Evolutionary conservation across 1,140 invertebrate species (phyloP), one percentile per base, ranked within the genome.

Genomic region (Rhynchophorus ferrugineus): DNA sequence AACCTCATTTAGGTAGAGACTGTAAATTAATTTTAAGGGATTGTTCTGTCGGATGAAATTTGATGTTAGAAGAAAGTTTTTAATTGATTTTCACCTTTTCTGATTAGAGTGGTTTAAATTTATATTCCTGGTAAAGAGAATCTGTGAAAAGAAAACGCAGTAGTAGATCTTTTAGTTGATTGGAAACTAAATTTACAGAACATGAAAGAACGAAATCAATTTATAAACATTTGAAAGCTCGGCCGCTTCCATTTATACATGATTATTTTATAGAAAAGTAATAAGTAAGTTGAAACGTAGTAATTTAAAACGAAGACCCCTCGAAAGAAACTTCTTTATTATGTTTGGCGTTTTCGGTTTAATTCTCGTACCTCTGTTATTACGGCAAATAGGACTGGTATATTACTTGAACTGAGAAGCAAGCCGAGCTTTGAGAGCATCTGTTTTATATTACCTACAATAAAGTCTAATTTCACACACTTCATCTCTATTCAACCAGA

Each of bases 401-500:
- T 21, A 19, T 35, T 50, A 50, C 16, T 43, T 42, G 16, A 50
- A 43, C 42, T 43, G 48, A 42, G 17, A 50, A 34, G 21, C 39
- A 21, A 33, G 35, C 43, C 20, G 11, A 8, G 44, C 44, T 46
- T 46, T 36, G n/a, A 14, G 33, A 14, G 20, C 44, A 46, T 46
- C 44, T 46, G 48, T 50, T 50, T 50, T 50, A 50, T 50, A 50
- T 50, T 50, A 43, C 48, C 48, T 43, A 43, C 48, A 43, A 50
- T 50, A 50, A 50, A 50, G 39, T 50, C 41, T 50, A 50, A 50
- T 50, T 50, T 43, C 24, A 43, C 39, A 50, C 38, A 43, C 38
- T 43, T 50, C 48, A 43, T 50, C 38, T 43, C 48, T 43, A 50
- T 50, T 50, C 48, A 35, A 5, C 22, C 38, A 34, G 24, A 50